Conservation (phyloP, 2,113 vertebrate genomes). For the Upupa epops region DNA sequence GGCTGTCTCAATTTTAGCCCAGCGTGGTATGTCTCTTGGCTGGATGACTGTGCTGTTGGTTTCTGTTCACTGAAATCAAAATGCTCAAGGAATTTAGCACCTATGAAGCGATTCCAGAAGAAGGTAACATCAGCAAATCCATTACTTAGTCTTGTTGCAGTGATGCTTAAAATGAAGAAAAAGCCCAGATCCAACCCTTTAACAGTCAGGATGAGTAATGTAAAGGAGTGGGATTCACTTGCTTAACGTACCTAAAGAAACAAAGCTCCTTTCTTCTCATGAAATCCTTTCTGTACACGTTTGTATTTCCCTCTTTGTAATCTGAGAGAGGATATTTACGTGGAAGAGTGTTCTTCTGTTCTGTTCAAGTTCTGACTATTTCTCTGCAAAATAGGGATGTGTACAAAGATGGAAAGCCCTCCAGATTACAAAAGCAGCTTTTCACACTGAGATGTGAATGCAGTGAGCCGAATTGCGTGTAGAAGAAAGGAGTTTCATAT, state of each 20-base stretch:
- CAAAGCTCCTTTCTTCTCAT: background rate
- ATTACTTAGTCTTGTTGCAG: background rate
- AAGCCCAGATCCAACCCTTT: background rate
- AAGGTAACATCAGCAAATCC: slow-evolving; percentile 28
- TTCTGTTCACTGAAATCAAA: slow-evolving; percentile 42
- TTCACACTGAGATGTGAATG: background rate
- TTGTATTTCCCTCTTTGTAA: background rate
- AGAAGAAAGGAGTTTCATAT: background rate
- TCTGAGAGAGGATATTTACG: background rate
- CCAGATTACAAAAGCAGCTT: background rate
- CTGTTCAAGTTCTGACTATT: background rate
- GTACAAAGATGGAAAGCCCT: background rate
- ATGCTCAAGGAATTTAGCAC: slow-evolving; percentile 46
- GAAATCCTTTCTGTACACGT: background rate
- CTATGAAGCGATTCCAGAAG: slow-evolving; percentile 40
- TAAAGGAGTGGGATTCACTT: background rate
- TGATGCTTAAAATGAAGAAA: background rate
- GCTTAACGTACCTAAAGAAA: background rate
- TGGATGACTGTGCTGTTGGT: background rate
- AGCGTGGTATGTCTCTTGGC: slow-evolving; percentile 44
- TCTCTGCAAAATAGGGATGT: background rate
- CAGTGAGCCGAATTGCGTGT: background rate
- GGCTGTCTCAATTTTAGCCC: slow-evolving; percentile 49
- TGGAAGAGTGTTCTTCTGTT: background rate
- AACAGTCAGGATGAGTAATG: background rate